Evolutionary conservation across 2,797 vertebrate species (phyloP).

Genomic region (Bufotes viridis): DNA sequence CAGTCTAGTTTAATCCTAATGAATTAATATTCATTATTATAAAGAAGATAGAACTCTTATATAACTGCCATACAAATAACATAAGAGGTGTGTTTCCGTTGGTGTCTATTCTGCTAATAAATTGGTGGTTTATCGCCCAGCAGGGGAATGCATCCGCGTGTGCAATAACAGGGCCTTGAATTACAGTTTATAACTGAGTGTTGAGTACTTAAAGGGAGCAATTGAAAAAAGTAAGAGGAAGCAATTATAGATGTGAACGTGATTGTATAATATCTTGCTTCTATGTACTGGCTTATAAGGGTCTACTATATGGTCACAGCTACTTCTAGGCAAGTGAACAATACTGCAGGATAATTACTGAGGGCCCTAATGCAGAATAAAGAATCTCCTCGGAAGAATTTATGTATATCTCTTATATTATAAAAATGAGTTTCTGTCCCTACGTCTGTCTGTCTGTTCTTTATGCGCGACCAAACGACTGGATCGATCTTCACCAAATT

Average conservation of each 20-base stretch:
- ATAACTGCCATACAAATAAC: neutral
- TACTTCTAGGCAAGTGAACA: neutral
- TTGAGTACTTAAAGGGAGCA: neutral
- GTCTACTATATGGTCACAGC: neutral
- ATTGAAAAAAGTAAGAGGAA: neutral
- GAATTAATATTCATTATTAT: neutral
- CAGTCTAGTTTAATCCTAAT: neutral
- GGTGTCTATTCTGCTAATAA: neutral
- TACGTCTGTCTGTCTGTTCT: too few species aligned
- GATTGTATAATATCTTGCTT: neutral
- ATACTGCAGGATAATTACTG: neutral
- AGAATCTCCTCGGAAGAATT: too few species aligned
- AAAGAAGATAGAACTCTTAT: neutral
- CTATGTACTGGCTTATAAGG: neutral
- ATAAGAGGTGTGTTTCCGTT: neutral
- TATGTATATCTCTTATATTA: too few species aligned
- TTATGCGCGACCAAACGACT: too few species aligned
- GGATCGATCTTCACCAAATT: too few species aligned
- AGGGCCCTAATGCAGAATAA: neutral
- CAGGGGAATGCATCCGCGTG: neutral
- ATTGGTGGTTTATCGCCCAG: neutral
- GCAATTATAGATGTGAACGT: neutral
- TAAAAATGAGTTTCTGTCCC: too few species aligned
- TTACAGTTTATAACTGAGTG: neutral
- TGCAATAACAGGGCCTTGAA: neutral